Conservation (phyloP, 2,888 invertebrate species). For the Unio pictorum region DNA sequence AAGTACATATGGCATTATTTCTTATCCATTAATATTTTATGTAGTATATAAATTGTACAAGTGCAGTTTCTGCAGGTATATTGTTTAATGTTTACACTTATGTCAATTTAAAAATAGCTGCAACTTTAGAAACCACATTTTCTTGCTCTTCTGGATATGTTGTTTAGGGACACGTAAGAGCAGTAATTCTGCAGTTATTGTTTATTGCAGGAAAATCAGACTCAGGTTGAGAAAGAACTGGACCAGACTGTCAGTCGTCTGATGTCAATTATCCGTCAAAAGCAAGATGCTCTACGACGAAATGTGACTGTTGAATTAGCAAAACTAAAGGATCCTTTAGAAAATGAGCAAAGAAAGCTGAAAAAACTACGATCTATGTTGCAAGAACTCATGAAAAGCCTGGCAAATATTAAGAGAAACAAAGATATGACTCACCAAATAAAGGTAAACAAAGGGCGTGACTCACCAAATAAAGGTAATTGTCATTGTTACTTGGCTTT, state of each 20-base stretch:
- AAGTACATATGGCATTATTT: no score
- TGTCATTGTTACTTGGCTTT: not conserved
- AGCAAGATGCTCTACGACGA: slow-evolving; percentile 30
- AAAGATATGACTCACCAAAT: slow-evolving; percentile 31
- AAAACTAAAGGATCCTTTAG: slow-evolving; percentile 23
- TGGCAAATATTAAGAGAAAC: slow-evolving; percentile 30
- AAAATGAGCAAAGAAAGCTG: slow-evolving; percentile 32
- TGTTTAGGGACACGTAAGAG: no score
- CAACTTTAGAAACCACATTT: no score
- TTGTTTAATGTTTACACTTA: no score
- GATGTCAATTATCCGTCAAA: slow-evolving; percentile 23
- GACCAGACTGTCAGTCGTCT: slow-evolving; percentile 20
- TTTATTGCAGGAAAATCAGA: slow-evolving; percentile 26
- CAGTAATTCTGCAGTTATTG: not conserved
- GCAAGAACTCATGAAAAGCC: slow-evolving; percentile 35
- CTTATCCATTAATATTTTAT: no score
- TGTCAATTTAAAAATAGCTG: no score
- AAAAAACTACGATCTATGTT: slow-evolving; percentile 23
- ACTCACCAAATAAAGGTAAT: slow-evolving; percentile 18
- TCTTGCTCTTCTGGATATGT: no score
- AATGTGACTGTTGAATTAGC: slow-evolving; percentile 23
- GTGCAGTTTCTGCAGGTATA: no score
- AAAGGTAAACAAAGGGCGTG: slow-evolving; percentile 28
- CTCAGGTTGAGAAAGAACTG: slow-evolving; percentile 20
- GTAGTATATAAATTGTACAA: no score